Evolutionary conservation across 2,113 vertebrate genomes (phyloP), one percentile per base, ranked within the genome.

Genomic region (Bagarius yarrelli): DNA sequence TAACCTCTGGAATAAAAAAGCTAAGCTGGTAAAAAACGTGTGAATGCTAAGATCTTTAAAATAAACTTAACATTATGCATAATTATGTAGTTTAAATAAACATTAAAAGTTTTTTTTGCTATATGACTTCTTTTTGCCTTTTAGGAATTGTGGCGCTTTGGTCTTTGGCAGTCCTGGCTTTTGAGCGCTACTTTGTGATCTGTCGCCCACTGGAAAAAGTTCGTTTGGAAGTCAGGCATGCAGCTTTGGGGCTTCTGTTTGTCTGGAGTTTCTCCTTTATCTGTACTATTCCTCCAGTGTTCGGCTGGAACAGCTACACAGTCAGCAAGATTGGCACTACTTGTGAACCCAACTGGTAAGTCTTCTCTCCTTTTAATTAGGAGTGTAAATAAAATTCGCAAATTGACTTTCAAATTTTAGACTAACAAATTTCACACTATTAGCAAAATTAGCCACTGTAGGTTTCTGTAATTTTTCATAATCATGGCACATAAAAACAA

Each of bases 311-410:
- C 93, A 96, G 95, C 88, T 97, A 97, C 86, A 96, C 94, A 0
- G 86, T 94, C 80, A 97, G 95, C 91, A 96, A 94, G 90, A 97
- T 97, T 64, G 96, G 95, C 74, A 97, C 96, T 72, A 97, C 95
- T 9, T 97, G 96, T 89, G 96, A 97, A 86, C 96, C 94, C 0
- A 96, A 97, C 89, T 97, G 95, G 96, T 97, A 91, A 95, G 60
- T 74, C 27, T 59, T 18, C 61, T 34, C 9, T 18, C 19, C 11
- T 23, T 79, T 70, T 47, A 63, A 36, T 70, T 40, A 72, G 14
- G 21, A 19, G 0, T n/a, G 56, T 70, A 19, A 47, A 69, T 55
- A 0, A 61, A n/a, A 66, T 44, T 40, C 1, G 0, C 15, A 1
- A 52, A 72, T 5, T 72, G 50, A 53, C 52, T 53, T 53, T 32